These are phyloP conservation scores for Heliothis peltigera DNA, from an alignment of 2,888 invertebrate species.

Conservation along the genomic window DNA sequence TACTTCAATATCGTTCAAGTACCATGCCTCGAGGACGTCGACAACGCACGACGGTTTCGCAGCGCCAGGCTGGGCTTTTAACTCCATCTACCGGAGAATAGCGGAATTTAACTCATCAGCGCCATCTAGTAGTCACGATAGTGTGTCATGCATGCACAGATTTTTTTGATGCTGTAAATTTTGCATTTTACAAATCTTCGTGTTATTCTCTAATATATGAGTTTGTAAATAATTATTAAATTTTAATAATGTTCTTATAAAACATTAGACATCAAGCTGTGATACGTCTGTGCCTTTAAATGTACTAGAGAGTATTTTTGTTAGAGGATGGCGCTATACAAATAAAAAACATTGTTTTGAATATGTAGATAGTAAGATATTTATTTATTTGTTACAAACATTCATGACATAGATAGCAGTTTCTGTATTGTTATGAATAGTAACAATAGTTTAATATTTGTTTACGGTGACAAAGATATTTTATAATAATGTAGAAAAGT, in stretches of 20 bases:
- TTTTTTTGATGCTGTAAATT: constrained; percentile 59
- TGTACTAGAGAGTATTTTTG: constrained; percentile 72
- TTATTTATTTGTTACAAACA: constrained; percentile 70
- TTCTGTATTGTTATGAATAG: constrained; percentile 54
- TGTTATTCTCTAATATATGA: constrained; percentile 56
- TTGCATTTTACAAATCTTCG: constrained; percentile 53
- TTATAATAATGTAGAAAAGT: constrained; percentile 57
- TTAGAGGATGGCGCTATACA: constrained; percentile 82
- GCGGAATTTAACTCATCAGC: constrained; percentile 70
- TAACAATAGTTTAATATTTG: constrained; percentile 50
- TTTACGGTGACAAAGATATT: constrained; percentile 53
- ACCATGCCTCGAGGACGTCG: constrained; percentile 91
- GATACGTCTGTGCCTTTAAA: constrained; percentile 88
- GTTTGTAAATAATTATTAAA: constrained; percentile 71
- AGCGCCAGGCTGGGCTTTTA: constrained; percentile 89
- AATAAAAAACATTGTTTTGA: constrained; percentile 66
- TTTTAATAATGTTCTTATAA: constrained; percentile 66
- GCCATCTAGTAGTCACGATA: constrained; percentile 77
- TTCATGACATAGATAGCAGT: constrained; percentile 56
- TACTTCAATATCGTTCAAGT: constrained; percentile 96
- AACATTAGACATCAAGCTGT: constrained; percentile 85
- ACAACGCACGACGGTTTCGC: constrained; percentile 83
- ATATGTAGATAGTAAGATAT: constrained; percentile 67
- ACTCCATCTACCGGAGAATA: constrained; percentile 70
- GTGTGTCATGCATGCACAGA: constrained; percentile 77